phyloP scores from a whole-genome alignment of 2,797 vertebrate species.

The Scarus forsteni region DNA sequence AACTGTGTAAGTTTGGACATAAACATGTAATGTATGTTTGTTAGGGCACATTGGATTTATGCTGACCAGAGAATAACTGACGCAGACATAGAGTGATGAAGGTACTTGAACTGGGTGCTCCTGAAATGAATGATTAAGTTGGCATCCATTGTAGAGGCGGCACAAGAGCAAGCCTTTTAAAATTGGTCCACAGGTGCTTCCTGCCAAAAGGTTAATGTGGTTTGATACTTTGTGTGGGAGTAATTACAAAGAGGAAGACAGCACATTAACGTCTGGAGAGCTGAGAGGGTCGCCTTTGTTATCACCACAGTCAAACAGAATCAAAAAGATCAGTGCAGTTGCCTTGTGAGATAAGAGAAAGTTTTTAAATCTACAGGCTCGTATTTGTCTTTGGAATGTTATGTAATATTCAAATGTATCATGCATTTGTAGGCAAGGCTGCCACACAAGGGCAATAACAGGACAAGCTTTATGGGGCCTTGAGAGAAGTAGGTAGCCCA shows the following conservation, averaged over 20 bases:
- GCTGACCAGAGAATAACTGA: neutral
- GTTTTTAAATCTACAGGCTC: neutral
- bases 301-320: conserved; percentile 6
- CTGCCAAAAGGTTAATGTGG: conserved; percentile 75
- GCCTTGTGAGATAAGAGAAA: neutral
- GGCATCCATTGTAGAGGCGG: conserved; percentile 42
- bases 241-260: conserved; percentile 57
- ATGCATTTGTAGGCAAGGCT: conserved; percentile 1
- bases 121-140: conserved; percentile 40
- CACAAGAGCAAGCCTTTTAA: conserved; percentile 55
- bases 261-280: conserved; percentile 41
- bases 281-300: conserved; percentile 4
- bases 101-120: conserved; percentile 32
- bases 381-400: conserved; percentile 3
- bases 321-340: conserved; percentile 1
- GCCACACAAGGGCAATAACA: too few relatives aligned
- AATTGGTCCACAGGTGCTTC: conserved; percentile 49
- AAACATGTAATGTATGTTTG: too few relatives aligned
- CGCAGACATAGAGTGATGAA: neutral
- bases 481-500: too few relatives aligned
- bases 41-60: too few relatives aligned
- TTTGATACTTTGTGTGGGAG: conserved; percentile 41
- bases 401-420: neutral
- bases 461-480: too few relatives aligned
- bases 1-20: too few relatives aligned